Evolutionary conservation across 1,140 invertebrate genomes (phyloP).

Genomic region (Eumaeus atala): DNA sequence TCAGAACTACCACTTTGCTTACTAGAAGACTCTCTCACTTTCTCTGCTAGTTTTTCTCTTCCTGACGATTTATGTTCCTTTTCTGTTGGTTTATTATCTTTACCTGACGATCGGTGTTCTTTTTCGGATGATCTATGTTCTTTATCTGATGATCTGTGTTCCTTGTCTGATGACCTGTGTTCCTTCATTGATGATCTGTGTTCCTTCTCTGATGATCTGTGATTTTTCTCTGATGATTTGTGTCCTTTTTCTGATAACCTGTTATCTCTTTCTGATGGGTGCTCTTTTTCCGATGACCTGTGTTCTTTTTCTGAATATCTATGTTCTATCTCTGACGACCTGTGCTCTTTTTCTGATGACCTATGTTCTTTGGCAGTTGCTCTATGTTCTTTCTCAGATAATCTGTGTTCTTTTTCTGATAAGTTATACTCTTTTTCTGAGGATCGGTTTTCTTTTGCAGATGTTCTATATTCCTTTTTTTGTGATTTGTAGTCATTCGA

Average conservation of each 20-base stretch:
- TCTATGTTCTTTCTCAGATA: constrained; percentile 14
- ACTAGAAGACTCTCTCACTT: constrained; percentile 29
- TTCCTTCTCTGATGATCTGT: background rate
- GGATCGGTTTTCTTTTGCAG: background rate
- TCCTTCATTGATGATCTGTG: constrained; percentile 1
- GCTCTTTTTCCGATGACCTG: constrained; percentile 14
- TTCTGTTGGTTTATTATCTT: constrained; percentile 13
- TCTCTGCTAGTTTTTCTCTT: constrained; percentile 6
- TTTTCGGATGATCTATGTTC: constrained; percentile 1
- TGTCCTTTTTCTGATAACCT: background rate
- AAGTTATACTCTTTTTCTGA: constrained; percentile 1
- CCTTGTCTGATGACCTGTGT: constrained; percentile 16
- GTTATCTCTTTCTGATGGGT: background rate
- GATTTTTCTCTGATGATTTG: constrained; percentile 12
- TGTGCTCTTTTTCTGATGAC: background rate
- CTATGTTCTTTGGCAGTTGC: constrained; percentile 1
- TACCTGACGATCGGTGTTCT: background rate
- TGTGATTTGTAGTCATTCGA: constrained; percentile 32
- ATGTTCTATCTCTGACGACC: background rate
- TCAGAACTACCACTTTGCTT: constrained; percentile 26
- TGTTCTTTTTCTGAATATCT: constrained; percentile 1
- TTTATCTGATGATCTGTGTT: constrained; percentile 4
- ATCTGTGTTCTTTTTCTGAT: constrained; percentile 5
- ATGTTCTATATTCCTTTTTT: constrained; percentile 22
- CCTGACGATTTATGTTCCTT: background rate